phyloP scores from a whole-genome alignment of 2,797 vertebrate species.

The Pyrrhura leucotis region DNA sequence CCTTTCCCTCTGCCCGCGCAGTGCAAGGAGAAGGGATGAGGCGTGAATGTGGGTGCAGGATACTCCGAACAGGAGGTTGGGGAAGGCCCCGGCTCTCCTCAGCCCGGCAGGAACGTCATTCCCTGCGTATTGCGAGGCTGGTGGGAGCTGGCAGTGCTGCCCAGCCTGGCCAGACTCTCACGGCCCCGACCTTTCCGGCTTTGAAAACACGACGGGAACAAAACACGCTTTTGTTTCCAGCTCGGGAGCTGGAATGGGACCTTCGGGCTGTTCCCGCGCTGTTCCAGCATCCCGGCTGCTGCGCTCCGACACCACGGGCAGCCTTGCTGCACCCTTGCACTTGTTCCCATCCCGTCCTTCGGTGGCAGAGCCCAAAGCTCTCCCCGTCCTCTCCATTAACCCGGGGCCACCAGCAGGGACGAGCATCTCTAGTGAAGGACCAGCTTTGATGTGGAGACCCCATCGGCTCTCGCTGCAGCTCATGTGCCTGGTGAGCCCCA shows the following conservation, averaged over 20 bases:
- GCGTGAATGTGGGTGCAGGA: not conserved
- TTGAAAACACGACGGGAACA: conserved; percentile 36
- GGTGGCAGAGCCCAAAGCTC: not conserved
- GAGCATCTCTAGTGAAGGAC: not conserved
- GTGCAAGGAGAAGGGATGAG: not conserved
- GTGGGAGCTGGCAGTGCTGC: not conserved
- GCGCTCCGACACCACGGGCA: fast-evolving
- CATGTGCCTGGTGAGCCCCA: not conserved
- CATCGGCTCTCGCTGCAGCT: fast-evolving
- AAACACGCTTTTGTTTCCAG: conserved; percentile 18
- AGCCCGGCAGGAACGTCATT: fast-evolving
- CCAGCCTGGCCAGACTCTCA: not conserved
- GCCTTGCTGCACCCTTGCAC: not conserved
- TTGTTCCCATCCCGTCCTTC: not conserved
- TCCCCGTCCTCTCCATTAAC: not conserved
- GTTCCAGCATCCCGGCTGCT: not conserved
- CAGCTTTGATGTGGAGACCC: not conserved
- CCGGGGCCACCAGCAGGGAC: not conserved
- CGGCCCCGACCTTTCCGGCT: conserved; percentile 1
- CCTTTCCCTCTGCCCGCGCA: not conserved
- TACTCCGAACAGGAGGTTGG: not conserved
- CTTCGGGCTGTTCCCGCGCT: conserved; percentile 32
- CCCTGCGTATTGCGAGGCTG: fast-evolving
- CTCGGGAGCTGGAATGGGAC: conserved; percentile 6
- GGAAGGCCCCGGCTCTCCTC: not conserved